Conservation (phyloP, 2,888 invertebrate genomes). For the Ophonus ardosiacus region DNA sequence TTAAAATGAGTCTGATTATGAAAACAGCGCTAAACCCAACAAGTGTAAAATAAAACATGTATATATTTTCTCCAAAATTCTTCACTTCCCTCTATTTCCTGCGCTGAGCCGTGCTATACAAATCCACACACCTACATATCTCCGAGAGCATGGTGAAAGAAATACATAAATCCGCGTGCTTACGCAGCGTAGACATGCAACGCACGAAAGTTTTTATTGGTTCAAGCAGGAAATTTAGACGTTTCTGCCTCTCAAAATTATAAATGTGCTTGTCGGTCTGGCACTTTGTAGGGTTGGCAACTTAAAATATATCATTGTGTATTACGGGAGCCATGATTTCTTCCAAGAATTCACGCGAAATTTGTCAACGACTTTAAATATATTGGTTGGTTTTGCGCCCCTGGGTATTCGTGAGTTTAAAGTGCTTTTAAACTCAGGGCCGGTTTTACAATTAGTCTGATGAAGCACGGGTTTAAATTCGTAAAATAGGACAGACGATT, state of each 20-base stretch:
- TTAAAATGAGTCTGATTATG: too few relatives aligned
- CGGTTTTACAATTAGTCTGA: background rate
- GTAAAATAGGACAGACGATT: background rate
- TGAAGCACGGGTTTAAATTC: background rate
- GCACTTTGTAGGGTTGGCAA: constrained; percentile 45
- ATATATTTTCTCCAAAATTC: too few relatives aligned
- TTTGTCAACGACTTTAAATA: constrained; percentile 55
- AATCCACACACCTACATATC: too few relatives aligned
- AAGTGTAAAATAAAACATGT: too few relatives aligned
- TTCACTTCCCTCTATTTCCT: too few relatives aligned
- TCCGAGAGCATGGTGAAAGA: background rate
- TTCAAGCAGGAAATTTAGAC: constrained; percentile 44
- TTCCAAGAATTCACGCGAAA: constrained; percentile 47
- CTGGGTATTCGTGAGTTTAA: constrained; percentile 29
- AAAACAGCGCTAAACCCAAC: too few relatives aligned
- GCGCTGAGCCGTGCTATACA: too few relatives aligned
- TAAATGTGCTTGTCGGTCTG: constrained; percentile 47
- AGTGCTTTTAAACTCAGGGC: constrained; percentile 18
- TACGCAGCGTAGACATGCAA: constrained; percentile 44
- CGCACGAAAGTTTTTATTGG: constrained; percentile 52
- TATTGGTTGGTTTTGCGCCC: constrained; percentile 43
- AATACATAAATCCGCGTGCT: constrained; percentile 30
- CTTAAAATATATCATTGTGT: constrained; percentile 55
- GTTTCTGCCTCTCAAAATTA: constrained; percentile 50
- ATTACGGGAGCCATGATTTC: constrained; percentile 52